Conservation (phyloP, 2,797 vertebrate species). For the Schizopygopsis pylzovi region DNA sequence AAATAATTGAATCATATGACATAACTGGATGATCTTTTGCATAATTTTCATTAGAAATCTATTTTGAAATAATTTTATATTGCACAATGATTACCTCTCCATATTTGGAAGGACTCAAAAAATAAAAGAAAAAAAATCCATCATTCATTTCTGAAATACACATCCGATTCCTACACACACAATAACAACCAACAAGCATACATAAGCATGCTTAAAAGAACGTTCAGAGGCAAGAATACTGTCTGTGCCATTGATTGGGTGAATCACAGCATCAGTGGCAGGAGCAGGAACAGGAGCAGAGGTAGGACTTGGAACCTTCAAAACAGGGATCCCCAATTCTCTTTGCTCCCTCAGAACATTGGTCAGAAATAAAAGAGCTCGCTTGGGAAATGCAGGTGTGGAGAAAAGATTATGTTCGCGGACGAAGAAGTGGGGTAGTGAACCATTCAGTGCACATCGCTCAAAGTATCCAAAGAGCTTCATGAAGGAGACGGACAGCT, state of each 20-base stretch:
- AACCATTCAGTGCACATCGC: constrained; percentile 32
- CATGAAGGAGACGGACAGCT: constrained; percentile 70
- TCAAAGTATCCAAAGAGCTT: constrained; percentile 65
- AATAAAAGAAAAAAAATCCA: background rate
- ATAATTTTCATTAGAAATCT: background rate
- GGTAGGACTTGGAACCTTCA: constrained; percentile 54
- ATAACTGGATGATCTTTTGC: background rate
- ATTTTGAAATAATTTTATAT: background rate
- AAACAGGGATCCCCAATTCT: constrained; percentile 64
- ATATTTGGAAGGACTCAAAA: background rate
- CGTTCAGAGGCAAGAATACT: background rate
- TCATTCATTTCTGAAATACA: background rate
- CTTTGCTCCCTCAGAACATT: constrained; percentile 66
- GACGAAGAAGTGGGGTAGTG: constrained; percentile 72
- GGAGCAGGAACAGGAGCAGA: constrained; percentile 17
- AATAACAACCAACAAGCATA: background rate
- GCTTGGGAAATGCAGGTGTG: constrained; percentile 57
- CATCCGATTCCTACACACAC: constrained; percentile 3
- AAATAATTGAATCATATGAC: background rate
- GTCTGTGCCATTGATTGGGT: background rate
- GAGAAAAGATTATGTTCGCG: constrained; percentile 70
- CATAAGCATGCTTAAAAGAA: background rate
- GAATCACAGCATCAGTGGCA: constrained; percentile 21
- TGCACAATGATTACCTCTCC: background rate
- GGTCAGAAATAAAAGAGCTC: constrained; percentile 62